Base-by-base conservation (phyloP, 2,888 invertebrate species). In the Subacronicta megacephala region DNA sequence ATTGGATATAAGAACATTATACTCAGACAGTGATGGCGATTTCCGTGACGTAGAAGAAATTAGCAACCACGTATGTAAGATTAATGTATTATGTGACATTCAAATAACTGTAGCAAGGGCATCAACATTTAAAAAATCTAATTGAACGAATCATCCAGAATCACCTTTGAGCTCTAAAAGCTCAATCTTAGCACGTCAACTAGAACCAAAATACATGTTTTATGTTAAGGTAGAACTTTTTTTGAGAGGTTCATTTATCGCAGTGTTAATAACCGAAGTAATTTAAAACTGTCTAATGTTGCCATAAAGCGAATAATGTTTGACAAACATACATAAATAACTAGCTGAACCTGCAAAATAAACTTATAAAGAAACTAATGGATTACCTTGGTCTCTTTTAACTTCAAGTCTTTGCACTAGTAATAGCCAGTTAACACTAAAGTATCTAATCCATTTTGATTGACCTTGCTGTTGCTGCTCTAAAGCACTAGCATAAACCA, bases 11-110 rank as follows among this genome's bases (percentile, higher is more conserved):
- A 31, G 40, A 57, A 57, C 41, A 52, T 57, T 42, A 57, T 64
- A 64, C 44, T 56, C 37, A 13, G 35, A 12, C 20, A 53, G 16
- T 37, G 10, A 9, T 29, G 65, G 71, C 57, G 40, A 47, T 63
- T 70, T 70, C 65, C 71, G 35, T 70, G 71, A 52, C 51, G 66
- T 37, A 35, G 23, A 13, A 31, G 29, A 63, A 52, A 44, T 40
- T 29, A 15, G 44, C 15, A 41, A 17, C 20, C 16, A 42, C 35
- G 36, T 43, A 36, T 31, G 31, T 61, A 20, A 47, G n/a, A 47
- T 29, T 26, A 10, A 23, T 20, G 12, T 3, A 10, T 13, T 41
- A 10, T 15, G 10, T 16, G 10, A 26, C 2, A 15, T 10, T 15
- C 5, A 1, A 23, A 10, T 10, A 41, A 15, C 5, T 15, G 16